Conservation (phyloP, 1,140 invertebrate genomes). For the Trinorchestia longiramus region DNA sequence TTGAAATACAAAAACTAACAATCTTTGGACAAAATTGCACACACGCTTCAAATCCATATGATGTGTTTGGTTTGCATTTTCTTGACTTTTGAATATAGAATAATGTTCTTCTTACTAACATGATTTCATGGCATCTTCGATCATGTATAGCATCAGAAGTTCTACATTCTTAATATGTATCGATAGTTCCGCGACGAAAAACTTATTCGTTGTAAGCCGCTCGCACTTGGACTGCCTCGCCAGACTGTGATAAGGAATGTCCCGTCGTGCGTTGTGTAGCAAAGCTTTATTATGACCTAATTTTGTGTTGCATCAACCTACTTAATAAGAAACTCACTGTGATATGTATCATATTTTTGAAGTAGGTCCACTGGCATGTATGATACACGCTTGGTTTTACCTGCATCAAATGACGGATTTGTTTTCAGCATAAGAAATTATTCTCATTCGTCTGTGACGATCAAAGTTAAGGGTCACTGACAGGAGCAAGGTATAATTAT, state of each 20-base stretch:
- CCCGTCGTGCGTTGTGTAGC: background rate
- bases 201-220: background rate
- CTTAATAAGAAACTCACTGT: background rate
- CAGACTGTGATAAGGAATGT: background rate
- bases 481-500: background rate
- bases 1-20: too few relatives aligned
- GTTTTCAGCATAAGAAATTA: background rate
- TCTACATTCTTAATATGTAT: background rate
- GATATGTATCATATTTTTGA: background rate
- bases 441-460: background rate
- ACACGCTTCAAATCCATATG: background rate
- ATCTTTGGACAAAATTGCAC: too few relatives aligned
- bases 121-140: background rate
- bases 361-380: background rate
- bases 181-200: background rate
- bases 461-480: background rate
- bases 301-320: too few relatives aligned
- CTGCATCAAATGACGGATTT: background rate
- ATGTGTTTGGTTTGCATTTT: background rate
- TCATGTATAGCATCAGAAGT: background rate
- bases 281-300: too few relatives aligned
- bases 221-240: background rate
- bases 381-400: background rate
- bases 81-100: background rate
- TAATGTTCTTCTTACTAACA: background rate